Percentiles rank a stretch among this genome's conserved stretches.
phyloP scores from a whole-genome alignment of 2,797 vertebrate genomes.

The Carcharodon carcharias region DNA sequence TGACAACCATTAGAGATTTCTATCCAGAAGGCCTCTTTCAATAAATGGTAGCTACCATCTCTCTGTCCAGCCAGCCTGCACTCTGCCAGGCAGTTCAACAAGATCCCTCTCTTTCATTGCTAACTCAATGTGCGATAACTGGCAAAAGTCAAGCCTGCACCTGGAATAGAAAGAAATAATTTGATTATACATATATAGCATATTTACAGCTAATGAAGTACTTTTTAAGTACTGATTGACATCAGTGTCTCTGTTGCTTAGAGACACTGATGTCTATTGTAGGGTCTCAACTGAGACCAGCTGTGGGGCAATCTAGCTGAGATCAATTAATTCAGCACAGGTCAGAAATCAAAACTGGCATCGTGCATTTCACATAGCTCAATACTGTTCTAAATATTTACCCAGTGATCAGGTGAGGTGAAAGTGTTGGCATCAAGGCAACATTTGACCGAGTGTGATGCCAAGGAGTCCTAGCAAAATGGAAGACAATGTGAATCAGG shows the following conservation, averaged over 20 bases:
- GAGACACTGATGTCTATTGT: neutral
- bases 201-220: neutral
- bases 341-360: neutral
- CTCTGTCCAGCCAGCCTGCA: neutral
- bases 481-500: no score
- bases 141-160: neutral
- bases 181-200: no score
- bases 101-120: neutral
- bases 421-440: no score
- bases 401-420: neutral
- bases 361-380: neutral
- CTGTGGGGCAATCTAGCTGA: no score
- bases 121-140: neutral
- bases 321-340: neutral
- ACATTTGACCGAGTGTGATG: no score
- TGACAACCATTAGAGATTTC: neutral
- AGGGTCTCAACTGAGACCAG: neutral
- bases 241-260: neutral
- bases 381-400: neutral
- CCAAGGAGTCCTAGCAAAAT: no score
- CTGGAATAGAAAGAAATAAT: no score
- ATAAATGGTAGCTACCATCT: neutral
- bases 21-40: neutral
- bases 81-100: neutral
- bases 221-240: neutral